phyloP scores from a whole-genome alignment of 64 coral and sea anemone genomes.

The Stichodactyla mertensii region DNA sequence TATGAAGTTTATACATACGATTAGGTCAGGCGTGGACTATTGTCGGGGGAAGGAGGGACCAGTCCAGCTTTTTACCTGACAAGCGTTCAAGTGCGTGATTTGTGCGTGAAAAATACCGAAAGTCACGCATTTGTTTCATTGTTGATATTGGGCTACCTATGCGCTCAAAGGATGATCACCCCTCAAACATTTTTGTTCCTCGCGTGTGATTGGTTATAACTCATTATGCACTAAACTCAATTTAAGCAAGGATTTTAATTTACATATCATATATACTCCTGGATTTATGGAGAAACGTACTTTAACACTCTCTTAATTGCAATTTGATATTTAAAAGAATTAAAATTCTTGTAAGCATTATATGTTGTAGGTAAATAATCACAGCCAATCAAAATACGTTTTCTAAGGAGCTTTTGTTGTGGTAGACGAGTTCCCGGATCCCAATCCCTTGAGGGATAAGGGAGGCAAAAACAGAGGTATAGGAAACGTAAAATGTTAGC shows the following conservation, averaged over 20 bases:
- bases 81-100: background rate
- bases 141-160: slow-evolving; percentile 14
- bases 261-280: background rate
- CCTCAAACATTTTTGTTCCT: background rate
- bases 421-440: background rate
- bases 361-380: background rate
- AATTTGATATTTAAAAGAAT: no score
- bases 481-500: background rate
- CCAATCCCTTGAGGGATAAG: background rate
- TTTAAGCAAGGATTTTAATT: background rate
- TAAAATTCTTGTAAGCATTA: no score
- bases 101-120: background rate
- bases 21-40: no score
- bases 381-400: slow-evolving; percentile 12
- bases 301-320: no score
- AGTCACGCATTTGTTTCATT: background rate
- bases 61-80: background rate
- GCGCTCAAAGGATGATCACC: background rate
- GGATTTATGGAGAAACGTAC: background rate
- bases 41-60: no score
- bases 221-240: background rate
- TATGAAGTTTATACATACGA: no score
- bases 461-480: background rate
- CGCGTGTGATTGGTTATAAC: background rate
- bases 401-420: background rate